Evolutionary conservation across 2,113 vertebrate genomes (phyloP).

Genomic region (Dicrurus megarhynchus): DNA sequence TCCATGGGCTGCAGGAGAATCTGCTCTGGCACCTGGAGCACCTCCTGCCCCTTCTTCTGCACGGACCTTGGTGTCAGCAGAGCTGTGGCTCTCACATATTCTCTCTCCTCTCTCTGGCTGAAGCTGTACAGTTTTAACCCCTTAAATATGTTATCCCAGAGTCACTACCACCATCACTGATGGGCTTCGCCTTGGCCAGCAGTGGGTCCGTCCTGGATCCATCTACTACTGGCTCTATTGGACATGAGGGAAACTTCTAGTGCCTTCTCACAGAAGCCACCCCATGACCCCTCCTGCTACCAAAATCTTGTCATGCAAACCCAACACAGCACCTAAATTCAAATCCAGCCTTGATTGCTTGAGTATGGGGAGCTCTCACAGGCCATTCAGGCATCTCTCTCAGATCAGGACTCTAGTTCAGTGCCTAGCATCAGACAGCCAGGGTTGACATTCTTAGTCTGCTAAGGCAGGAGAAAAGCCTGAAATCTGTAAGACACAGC

Average conservation of each 20-base stretch:
- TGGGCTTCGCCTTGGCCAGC: not conserved
- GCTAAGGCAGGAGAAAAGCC: not conserved
- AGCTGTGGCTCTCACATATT: not conserved
- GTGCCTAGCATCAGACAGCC: not conserved
- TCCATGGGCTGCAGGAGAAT: not conserved
- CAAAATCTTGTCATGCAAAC: not conserved
- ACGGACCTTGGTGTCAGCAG: not conserved
- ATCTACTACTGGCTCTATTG: not conserved
- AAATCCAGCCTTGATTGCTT: not conserved
- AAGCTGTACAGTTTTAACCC: not conserved
- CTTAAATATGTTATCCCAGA: not conserved
- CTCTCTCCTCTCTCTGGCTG: not conserved
- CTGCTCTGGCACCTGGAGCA: not conserved
- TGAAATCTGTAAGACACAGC: not conserved
- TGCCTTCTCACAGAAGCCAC: not conserved
- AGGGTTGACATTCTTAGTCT: not conserved
- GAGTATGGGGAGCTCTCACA: not conserved
- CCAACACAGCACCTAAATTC: not conserved
- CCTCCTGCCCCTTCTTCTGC: not conserved
- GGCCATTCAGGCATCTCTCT: not conserved
- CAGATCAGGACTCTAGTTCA: not conserved
- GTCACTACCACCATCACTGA: not conserved
- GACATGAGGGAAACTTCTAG: not conserved
- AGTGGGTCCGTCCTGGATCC: not conserved
- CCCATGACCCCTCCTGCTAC: not conserved